Percentiles rank a stretch among this genome's conserved stretches.
phyloP scores from a whole-genome alignment of 2,888 invertebrate species.

The Lasiommata megera region DNA sequence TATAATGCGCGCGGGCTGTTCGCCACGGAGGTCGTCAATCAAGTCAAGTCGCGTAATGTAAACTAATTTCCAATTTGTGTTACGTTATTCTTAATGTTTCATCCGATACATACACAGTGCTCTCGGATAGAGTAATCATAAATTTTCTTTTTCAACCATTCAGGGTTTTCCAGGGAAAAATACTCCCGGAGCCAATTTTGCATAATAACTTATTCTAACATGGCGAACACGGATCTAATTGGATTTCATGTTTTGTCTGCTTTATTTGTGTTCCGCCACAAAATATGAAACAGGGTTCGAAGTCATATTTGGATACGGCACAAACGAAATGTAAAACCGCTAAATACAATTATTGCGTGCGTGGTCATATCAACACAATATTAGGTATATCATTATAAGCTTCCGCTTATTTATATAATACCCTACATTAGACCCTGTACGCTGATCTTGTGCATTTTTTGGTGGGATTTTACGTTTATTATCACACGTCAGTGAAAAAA shows the following conservation, averaged over 20 bases:
- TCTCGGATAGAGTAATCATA: conserved; percentile 21
- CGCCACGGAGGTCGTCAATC: too few relatives aligned
- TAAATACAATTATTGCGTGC: background rate
- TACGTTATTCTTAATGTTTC: background rate
- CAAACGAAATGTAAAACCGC: background rate
- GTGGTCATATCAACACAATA: too few relatives aligned
- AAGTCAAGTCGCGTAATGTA: too few relatives aligned
- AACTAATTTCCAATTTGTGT: background rate
- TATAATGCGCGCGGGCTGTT: too few relatives aligned
- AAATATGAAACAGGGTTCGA: conserved; percentile 37
- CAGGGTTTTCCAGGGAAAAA: conserved; percentile 53
- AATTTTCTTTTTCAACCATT: conserved; percentile 33
- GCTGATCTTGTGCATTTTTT: too few relatives aligned
- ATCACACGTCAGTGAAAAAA: too few relatives aligned
- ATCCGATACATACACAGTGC: background rate
- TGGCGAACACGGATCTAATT: conserved; percentile 61
- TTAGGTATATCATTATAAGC: too few relatives aligned
- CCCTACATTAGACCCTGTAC: too few relatives aligned
- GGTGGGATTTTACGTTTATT: too few relatives aligned
- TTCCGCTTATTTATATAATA: too few relatives aligned
- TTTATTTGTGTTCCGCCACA: conserved; percentile 41
- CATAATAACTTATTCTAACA: conserved; percentile 71
- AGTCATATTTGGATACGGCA: conserved; percentile 18
- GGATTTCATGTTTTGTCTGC: conserved; percentile 61
- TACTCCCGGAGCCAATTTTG: conserved; percentile 62